Base-by-base conservation (phyloP, 2,888 invertebrate species). In the Rhingia campestris region DNA sequence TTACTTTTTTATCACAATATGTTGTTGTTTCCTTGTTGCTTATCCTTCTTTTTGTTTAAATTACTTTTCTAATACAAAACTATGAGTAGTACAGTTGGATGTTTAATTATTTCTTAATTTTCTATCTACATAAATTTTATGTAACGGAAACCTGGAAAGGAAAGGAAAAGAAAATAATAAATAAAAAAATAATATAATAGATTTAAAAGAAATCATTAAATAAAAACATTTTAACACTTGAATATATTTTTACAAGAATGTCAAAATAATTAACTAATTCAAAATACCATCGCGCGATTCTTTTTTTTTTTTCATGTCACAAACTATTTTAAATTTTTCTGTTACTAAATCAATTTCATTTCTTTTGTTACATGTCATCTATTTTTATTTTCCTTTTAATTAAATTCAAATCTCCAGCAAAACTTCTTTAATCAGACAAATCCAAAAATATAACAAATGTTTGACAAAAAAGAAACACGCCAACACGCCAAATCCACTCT, bases 1-100 rank as follows among this genome's bases (percentile, higher is more conserved):
- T 70, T 84, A 84, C 43, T 80, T 80, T 76, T 77, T 63, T 77
- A 84, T 84, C 84, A 84, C 84, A 84, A 80, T 84, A 59, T 64
- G 77, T 84, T 80, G 74, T 79, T 79, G 72, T n/a, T 66, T 59
- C 12, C 66, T 61, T 75, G 70, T 69, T 58, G 41, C 12, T 72
- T 73, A n/a, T 47, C 10, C 10, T 54, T 53, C 58, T 66, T 53
- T 7, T 66, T 22, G 22, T 22, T 22, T 22, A 22, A 22, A 22
- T 22, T 22, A 22, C 22, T 74, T n/a, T 45, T 9, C 56, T 53
- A n/a, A 66, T 56, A 53, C 35, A 67, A 73, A 67, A 63, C 47
- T 75, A 66, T 61, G 64, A 75, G 64, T 80, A 69, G 45, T 32
- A 56, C 33, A 37, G 12, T n/a, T 67, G 22, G 3, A 59, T 51